Percentiles rank a stretch among this genome's conserved stretches.
Evolutionary conservation across 2,888 invertebrate species (phyloP).

Genomic region (Gordius sp.): DNA sequence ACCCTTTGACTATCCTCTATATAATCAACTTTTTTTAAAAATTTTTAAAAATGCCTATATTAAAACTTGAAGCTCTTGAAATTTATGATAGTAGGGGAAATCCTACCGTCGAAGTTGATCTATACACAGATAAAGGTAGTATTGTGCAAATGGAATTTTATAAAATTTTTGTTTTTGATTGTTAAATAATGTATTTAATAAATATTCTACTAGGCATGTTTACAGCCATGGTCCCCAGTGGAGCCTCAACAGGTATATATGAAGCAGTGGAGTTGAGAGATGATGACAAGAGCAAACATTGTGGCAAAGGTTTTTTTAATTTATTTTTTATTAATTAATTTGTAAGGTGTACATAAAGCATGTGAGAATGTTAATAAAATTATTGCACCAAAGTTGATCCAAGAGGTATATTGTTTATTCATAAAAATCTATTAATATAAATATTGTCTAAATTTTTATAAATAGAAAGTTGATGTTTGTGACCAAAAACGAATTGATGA

Average conservation of each 20-base stretch:
- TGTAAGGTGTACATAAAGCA: conserved; percentile 52
- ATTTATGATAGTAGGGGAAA: conserved; percentile 97
- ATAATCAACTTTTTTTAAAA: too few relatives aligned
- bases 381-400: conserved; percentile 33
- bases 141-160: too few relatives aligned
- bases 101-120: conserved; percentile 80
- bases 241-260: conserved; percentile 85
- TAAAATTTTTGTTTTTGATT: too few relatives aligned
- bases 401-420: conserved; percentile 25
- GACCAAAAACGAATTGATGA: conserved; percentile 59
- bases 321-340: conserved; percentile 16
- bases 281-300: conserved; percentile 56
- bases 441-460: conserved; percentile 29
- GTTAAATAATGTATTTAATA: too few relatives aligned
- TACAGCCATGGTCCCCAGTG: conserved; percentile 82
- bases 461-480: conserved; percentile 50
- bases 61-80: conserved; percentile 69
- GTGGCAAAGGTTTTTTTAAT: conserved; percentile 47
- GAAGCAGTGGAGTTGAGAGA: conserved; percentile 90
- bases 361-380: conserved; percentile 57
- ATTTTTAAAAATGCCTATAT: conserved; percentile 53
- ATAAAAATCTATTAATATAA: background rate
- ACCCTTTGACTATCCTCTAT: too few relatives aligned
- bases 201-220: too few relatives aligned
- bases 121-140: conserved; percentile 43